Percentiles rank a stretch among this genome's conserved stretches.
Conservation (phyloP, 2,797 vertebrate genomes). For the Poecilia gillii region DNA sequence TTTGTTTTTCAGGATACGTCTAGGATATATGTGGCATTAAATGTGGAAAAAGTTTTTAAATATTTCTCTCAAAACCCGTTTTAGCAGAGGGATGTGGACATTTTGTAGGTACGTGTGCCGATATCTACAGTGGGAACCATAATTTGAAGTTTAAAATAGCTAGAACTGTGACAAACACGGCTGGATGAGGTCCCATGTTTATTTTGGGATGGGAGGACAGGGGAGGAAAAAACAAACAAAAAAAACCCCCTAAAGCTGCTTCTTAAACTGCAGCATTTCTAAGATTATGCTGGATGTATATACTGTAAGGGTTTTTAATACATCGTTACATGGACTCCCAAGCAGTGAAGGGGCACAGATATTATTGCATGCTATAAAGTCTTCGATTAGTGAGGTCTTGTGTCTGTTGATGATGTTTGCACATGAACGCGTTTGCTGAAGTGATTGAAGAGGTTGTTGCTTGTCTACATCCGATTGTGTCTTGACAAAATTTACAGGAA, state of each 20-base stretch:
- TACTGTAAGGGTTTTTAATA: neutral
- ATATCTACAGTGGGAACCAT: neutral
- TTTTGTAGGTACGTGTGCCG: neutral
- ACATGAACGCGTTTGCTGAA: neutral
- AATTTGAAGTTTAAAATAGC: neutral
- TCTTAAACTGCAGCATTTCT: neutral
- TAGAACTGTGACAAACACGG: neutral
- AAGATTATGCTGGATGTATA: neutral
- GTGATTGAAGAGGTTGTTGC: neutral
- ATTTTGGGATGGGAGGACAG: conserved; percentile 1
- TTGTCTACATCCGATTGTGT: neutral
- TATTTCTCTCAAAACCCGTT: neutral
- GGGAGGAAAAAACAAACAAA: neutral
- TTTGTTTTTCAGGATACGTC: neutral
- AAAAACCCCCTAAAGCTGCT: neutral
- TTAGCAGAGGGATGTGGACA: neutral
- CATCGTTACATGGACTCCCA: neutral
- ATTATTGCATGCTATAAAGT: neutral
- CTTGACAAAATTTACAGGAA: neutral
- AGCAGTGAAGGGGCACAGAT: neutral
- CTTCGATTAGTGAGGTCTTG: neutral
- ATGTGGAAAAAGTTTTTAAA: neutral
- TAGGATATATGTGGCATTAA: neutral
- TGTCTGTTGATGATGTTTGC: neutral
- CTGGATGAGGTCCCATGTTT: neutral